phyloP scores from a whole-genome alignment of 2,888 invertebrate genomes.

The Eupelmus urozonus region DNA sequence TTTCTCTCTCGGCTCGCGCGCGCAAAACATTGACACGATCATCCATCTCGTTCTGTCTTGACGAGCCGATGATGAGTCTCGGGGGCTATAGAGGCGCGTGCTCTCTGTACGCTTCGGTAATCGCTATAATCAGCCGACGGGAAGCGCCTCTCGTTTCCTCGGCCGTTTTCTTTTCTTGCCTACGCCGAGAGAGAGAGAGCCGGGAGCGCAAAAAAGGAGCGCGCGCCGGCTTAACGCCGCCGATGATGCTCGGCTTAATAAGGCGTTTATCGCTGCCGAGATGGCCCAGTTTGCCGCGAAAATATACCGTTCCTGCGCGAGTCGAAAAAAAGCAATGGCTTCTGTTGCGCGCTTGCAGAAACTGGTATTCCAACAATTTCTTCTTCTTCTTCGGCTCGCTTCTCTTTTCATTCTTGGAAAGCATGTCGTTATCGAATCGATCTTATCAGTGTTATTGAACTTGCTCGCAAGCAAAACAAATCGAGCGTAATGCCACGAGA shows the following conservation, averaged over 20 bases:
- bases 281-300: conserved; percentile 26
- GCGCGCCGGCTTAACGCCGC: neutral
- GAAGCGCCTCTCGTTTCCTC: conserved; percentile 12
- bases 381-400: neutral
- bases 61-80: neutral
- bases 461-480: no score
- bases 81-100: neutral
- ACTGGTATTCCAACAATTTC: no score
- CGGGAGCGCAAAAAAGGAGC: neutral
- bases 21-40: conserved; percentile 1
- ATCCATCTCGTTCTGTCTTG: neutral
- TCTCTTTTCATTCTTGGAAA: no score
- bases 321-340: conserved; percentile 2
- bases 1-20: neutral
- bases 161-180: neutral
- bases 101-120: conserved; percentile 13
- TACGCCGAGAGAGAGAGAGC: neutral
- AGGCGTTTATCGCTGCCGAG: conserved; percentile 39
- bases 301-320: neutral
- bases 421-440: no score
- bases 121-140: conserved; percentile 35
- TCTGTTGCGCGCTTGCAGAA: no score
- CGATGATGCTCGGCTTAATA: conserved; percentile 29
- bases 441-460: no score
- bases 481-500: no score